phyloP scores from a whole-genome alignment of 2,797 vertebrate genomes.

The Melopsittacus undulatus region DNA sequence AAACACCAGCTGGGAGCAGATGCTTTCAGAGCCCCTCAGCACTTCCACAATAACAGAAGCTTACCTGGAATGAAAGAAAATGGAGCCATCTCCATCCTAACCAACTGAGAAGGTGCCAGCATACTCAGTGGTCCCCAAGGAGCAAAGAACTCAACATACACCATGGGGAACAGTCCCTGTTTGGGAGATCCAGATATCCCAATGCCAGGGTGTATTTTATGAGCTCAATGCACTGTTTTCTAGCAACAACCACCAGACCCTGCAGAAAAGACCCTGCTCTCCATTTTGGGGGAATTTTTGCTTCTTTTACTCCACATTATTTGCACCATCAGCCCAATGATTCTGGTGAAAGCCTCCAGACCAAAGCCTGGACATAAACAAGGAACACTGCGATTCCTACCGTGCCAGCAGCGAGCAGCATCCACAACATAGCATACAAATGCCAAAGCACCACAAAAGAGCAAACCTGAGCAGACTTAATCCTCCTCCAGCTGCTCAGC shows the following conservation, averaged over 20 bases:
- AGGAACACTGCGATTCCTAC: not conserved
- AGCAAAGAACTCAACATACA: not conserved
- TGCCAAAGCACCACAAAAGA: not conserved
- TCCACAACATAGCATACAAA: not conserved
- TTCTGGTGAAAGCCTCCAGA: not conserved
- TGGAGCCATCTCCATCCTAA: not conserved
- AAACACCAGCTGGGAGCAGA: conserved; percentile 26
- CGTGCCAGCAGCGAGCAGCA: not conserved
- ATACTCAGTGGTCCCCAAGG: not conserved
- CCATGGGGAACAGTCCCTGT: not conserved
- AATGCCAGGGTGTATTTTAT: not conserved
- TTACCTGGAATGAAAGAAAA: not conserved
- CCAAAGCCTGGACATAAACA: not conserved
- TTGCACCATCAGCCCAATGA: not conserved
- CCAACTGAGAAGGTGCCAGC: not conserved
- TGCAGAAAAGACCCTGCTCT: not conserved
- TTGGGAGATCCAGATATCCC: not conserved
- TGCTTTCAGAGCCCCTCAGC: conserved; percentile 14
- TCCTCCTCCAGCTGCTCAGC: not conserved
- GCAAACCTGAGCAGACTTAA: not conserved
- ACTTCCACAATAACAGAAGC: not conserved
- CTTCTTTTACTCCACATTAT: not conserved
- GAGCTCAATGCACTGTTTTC: not conserved
- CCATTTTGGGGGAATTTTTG: rapidly evolving
- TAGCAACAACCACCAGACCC: not conserved